A percentile compares a stretch with the other conserved stretches of the same genome.
Conservation (phyloP, 2,797 vertebrate genomes). For the Gymnocypris eckloni region DNA sequence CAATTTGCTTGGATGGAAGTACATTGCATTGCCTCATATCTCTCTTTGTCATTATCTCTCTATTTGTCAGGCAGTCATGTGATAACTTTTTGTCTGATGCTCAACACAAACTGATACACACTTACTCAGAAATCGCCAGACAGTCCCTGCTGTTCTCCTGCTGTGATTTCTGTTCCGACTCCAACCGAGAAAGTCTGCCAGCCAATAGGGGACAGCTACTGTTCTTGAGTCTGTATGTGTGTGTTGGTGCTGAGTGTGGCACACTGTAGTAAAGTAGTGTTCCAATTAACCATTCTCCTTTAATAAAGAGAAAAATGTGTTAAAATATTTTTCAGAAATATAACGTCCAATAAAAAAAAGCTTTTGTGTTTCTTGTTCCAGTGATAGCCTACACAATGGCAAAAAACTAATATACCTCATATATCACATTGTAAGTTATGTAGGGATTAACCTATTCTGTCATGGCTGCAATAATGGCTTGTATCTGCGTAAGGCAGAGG, state of each 20-base stretch:
- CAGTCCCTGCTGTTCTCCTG: conserved; percentile 16
- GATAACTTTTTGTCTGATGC: conserved; percentile 33
- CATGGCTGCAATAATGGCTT: not conserved
- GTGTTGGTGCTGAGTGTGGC: conserved; percentile 12
- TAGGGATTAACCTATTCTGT: conserved; percentile 1
- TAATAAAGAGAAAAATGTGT: not conserved
- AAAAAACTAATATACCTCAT: conserved; percentile 12
- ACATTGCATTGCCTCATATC: not conserved
- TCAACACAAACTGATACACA: conserved; percentile 3
- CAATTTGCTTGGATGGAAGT: conserved; percentile 6
- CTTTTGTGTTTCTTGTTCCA: not conserved
- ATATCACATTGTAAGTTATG: conserved; percentile 25
- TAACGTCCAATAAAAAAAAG: not conserved
- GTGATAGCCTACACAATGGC: not conserved
- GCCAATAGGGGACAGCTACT: not conserved
- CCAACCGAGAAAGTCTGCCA: conserved; percentile 15
- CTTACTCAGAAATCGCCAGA: conserved; percentile 22
- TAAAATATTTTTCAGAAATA: not conserved
- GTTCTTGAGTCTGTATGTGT: not conserved
- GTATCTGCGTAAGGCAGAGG: not conserved
- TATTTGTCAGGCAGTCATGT: conserved; percentile 21
- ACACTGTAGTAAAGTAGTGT: not conserved
- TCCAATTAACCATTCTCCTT: not conserved
- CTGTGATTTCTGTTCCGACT: not conserved
- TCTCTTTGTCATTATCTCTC: conserved; percentile 7